A percentile compares a stretch with the other conserved stretches of the same genome.
phyloP scores from a whole-genome alignment of 2,113 vertebrate genomes.

The Mesitornis unicolor region DNA sequence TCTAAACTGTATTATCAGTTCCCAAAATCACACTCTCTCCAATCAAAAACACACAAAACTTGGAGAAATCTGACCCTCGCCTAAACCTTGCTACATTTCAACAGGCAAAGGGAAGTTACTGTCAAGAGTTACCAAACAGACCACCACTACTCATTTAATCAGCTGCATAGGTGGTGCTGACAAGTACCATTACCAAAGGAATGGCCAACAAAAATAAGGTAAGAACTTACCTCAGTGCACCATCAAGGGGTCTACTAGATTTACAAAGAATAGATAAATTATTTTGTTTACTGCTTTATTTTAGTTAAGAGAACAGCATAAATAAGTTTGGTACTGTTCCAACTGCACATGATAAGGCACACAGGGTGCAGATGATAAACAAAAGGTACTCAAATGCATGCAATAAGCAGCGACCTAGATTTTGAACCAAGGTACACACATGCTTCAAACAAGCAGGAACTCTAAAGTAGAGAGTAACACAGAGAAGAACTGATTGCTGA shows the following conservation, averaged over 20 bases:
- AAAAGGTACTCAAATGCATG: background rate
- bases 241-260: background rate
- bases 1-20: background rate
- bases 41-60: background rate
- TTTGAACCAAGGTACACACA: background rate
- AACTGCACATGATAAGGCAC: background rate
- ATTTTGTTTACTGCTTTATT: background rate
- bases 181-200: background rate
- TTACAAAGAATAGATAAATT: background rate
- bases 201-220: background rate
- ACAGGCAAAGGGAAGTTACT: background rate
- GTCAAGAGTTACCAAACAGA: background rate
- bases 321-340: background rate
- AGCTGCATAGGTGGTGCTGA: background rate
- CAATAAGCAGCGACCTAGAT: background rate
- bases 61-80: background rate
- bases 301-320: background rate
- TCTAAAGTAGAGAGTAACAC: background rate
- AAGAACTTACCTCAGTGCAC: background rate
- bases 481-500: background rate
- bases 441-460: background rate
- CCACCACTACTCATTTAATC: background rate
- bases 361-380: background rate
- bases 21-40: background rate
- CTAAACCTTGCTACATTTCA: background rate